Percentiles rank a stretch among this genome's conserved stretches.
These are phyloP conservation scores for Brachionus koreanus DNA, from an alignment of 1,140 invertebrate species.

Conservation along the genomic window DNA sequence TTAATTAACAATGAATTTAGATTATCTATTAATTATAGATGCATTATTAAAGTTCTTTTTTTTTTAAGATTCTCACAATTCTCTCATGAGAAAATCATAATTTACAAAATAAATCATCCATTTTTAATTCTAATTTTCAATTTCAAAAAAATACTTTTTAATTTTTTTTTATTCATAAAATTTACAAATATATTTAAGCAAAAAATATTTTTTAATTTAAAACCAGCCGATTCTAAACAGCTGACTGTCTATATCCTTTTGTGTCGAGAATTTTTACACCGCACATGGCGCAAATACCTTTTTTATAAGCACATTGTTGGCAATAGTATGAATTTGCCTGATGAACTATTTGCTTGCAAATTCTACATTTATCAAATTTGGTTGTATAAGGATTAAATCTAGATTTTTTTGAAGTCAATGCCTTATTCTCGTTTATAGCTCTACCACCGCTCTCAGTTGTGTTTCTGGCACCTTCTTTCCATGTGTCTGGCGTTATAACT, in stretches of 20 bases:
- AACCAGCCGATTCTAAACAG: slow-evolving; percentile 64
- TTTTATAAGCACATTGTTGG: slow-evolving; percentile 66
- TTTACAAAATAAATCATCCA: too few species aligned
- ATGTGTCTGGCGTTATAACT: slow-evolving; percentile 23
- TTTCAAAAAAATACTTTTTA: too few species aligned
- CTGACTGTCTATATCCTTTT: slow-evolving; percentile 88
- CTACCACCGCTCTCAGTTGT: slow-evolving; percentile 44
- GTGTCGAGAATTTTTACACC: slow-evolving; percentile 90
- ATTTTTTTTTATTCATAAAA: background rate
- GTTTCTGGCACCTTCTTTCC: slow-evolving; percentile 33
- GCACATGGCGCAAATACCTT: slow-evolving; percentile 93
- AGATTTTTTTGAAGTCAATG: slow-evolving; percentile 36
- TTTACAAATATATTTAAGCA: background rate
- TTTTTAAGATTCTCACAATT: too few species aligned
- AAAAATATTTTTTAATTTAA: slow-evolving; percentile 47
- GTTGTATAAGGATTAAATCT: slow-evolving; percentile 58
- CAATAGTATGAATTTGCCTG: slow-evolving; percentile 93
- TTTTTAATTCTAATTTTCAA: too few species aligned
- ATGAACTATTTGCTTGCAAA: slow-evolving; percentile 86
- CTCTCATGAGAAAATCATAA: too few species aligned
- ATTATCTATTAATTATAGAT: too few species aligned
- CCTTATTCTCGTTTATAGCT: slow-evolving; percentile 33
- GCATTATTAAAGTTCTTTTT: too few species aligned
- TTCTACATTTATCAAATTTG: slow-evolving; percentile 67
- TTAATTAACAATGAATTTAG: too few species aligned